These are phyloP conservation scores for Pseudococcus jackbeardsleyi DNA, from an alignment of 2,888 invertebrate genomes.

Conservation along the genomic window DNA sequence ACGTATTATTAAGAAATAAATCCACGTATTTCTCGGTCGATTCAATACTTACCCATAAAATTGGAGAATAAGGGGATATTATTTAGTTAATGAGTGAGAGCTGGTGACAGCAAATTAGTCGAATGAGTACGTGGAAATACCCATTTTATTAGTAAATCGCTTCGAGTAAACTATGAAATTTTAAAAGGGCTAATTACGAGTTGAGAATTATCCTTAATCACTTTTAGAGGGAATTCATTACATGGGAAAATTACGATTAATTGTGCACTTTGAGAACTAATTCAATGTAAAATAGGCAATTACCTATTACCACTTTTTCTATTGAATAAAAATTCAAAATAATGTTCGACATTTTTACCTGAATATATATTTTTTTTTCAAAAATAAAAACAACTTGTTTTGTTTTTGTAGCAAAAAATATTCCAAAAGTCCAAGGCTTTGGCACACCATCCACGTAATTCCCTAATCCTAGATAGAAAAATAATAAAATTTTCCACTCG, in stretches of 20 bases:
- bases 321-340: too few relatives aligned
- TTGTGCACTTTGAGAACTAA: not conserved
- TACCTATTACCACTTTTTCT: too few relatives aligned
- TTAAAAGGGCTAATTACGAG: not conserved
- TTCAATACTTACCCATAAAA: not conserved
- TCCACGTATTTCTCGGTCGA: not conserved
- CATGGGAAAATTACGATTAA: not conserved
- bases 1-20: too few relatives aligned
- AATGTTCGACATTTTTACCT: too few relatives aligned
- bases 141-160: not conserved
- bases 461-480: not conserved
- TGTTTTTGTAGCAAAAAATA: not conserved
- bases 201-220: not conserved
- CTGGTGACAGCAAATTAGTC: not conserved
- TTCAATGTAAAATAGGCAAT: too few relatives aligned
- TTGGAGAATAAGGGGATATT: not conserved
- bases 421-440: not conserved
- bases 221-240: not conserved
- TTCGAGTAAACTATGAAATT: not conserved
- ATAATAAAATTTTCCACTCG: not conserved
- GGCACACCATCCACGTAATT: not conserved
- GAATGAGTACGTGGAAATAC: not conserved
- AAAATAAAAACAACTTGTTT: too few relatives aligned
- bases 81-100: not conserved
- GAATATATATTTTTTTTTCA: too few relatives aligned